phyloP scores from a whole-genome alignment of 2,113 vertebrate genomes.

The Brevimyrus niger region DNA sequence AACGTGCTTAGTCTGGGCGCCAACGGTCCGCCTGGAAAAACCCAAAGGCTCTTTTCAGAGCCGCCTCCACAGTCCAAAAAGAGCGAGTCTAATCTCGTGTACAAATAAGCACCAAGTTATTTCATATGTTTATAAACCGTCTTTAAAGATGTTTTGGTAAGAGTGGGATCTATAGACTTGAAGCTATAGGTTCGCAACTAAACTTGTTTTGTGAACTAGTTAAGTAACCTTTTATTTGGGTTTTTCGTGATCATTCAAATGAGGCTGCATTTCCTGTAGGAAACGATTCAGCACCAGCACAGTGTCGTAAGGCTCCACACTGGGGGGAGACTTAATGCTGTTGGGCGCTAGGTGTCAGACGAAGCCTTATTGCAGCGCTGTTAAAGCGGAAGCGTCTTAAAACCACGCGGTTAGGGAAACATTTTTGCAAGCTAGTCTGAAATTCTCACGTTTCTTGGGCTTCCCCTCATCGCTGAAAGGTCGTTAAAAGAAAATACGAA shows the following conservation, averaged over 20 bases:
- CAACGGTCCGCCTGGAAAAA: background rate
- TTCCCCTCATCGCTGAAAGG: background rate
- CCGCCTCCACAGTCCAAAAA: background rate
- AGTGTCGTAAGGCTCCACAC: background rate
- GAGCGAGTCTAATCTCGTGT: background rate
- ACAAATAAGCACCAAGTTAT: background rate
- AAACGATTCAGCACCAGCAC: background rate
- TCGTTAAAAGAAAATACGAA: background rate
- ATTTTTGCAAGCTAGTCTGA: background rate
- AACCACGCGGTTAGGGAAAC: background rate
- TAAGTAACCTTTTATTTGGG: no score
- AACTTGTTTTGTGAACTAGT: no score
- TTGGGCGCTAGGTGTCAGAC: background rate
- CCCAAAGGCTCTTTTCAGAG: conserved; percentile 23
- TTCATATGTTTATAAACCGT: background rate
- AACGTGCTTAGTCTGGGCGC: background rate
- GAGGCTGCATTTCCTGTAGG: no score
- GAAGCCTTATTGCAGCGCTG: background rate
- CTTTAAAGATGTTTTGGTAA: background rate
- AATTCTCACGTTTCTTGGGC: background rate
- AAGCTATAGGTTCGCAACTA: background rate
- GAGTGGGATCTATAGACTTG: background rate
- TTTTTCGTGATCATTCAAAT: background rate
- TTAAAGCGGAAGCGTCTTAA: background rate
- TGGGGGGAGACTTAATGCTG: background rate